These are phyloP conservation scores for Pachydiplax longipennis DNA, from an alignment of 2,888 invertebrate species.

Conservation along the genomic window DNA sequence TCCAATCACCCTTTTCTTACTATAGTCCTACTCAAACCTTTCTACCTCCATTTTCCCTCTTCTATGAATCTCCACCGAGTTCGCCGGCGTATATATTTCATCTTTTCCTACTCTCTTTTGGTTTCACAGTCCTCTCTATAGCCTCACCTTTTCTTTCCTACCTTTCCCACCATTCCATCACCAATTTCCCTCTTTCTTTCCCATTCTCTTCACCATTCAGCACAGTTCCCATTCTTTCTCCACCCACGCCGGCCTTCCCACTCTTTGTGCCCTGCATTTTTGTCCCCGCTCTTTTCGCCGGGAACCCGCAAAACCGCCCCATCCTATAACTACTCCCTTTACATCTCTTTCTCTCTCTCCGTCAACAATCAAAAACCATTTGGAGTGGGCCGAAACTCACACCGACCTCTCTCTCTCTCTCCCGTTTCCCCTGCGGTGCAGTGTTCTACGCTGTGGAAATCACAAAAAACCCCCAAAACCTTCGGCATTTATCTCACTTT, in stretches of 20 bases:
- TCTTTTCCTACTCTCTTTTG: too few relatives aligned
- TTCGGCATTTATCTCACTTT: background rate
- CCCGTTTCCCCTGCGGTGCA: background rate
- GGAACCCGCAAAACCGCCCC: background rate
- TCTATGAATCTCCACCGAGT: too few relatives aligned
- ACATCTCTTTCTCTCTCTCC: background rate
- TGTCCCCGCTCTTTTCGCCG: background rate
- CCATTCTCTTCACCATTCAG: background rate
- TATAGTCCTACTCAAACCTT: too few relatives aligned
- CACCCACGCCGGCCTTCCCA: background rate
- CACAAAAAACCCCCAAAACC: background rate
- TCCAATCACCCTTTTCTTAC: too few relatives aligned
- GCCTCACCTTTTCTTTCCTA: background rate
- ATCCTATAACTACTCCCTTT: background rate
- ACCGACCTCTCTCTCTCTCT: background rate
- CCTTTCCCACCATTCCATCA: background rate
- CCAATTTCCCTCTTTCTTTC: background rate
- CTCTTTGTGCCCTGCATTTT: background rate
- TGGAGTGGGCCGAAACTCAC: background rate
- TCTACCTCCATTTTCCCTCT: too few relatives aligned
- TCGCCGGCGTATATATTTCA: too few relatives aligned
- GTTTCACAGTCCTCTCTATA: too few relatives aligned
- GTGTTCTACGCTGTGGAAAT: background rate
- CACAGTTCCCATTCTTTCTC: background rate
- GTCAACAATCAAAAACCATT: background rate